phyloP scores from a whole-genome alignment of 2,888 invertebrate species.

The Andrena hattorfiana region DNA sequence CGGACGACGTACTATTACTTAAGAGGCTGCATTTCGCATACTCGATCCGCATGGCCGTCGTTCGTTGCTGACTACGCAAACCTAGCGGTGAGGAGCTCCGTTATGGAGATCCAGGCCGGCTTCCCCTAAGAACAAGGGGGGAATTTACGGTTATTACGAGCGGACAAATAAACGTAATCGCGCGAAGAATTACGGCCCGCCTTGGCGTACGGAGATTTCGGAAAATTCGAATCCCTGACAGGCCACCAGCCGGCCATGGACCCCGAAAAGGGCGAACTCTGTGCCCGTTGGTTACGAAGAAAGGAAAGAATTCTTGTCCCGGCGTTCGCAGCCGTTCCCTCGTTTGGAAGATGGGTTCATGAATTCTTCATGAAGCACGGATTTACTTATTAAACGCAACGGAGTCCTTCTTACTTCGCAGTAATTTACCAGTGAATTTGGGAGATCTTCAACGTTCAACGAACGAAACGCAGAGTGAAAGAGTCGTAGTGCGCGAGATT shows the following conservation, averaged over 20 bases:
- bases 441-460: not conserved
- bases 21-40: conserved; percentile 55
- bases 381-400: conserved; percentile 51
- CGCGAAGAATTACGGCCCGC: conserved; percentile 49
- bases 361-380: conserved; percentile 39
- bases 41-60: conserved; percentile 42
- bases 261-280: not conserved
- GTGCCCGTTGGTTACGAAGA: not conserved
- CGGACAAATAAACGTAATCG: conserved; percentile 69
- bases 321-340: conserved; percentile 5
- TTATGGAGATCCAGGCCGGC: conserved; percentile 48
- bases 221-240: conserved; percentile 30
- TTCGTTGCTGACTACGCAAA: conserved; percentile 63
- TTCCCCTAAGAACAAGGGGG: conserved; percentile 47
- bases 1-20: conserved; percentile 54
- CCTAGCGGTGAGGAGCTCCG: conserved; percentile 16
- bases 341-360: conserved; percentile 20
- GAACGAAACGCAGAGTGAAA: not conserved
- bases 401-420: not conserved
- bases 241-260: not conserved
- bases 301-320: conserved; percentile 4
- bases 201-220: conserved; percentile 17
- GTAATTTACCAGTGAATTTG: conserved; percentile 43
- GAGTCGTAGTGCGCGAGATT: not conserved
- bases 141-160: conserved; percentile 70